These are phyloP conservation scores for Oryzias melastigma DNA, from an alignment of 2,113 vertebrate genomes.

Conservation along the genomic window DNA sequence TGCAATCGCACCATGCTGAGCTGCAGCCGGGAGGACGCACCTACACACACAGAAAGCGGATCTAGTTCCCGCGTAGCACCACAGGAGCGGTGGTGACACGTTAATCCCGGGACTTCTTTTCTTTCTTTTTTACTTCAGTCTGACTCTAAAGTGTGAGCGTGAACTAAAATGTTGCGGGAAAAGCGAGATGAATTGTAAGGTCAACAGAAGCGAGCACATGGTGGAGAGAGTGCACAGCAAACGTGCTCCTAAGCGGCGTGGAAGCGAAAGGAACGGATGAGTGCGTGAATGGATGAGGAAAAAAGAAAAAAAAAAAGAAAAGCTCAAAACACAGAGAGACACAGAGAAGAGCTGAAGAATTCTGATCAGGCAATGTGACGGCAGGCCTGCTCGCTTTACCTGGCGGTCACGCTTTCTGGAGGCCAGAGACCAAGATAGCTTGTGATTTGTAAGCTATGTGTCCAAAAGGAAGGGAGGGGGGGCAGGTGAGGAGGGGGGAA, in stretches of 20 bases:
- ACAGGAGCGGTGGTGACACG: constrained; percentile 28
- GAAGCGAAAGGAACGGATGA: constrained; percentile 50
- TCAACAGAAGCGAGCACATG: constrained; percentile 68
- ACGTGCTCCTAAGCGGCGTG: constrained; percentile 49
- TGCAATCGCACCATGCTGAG: constrained; percentile 39
- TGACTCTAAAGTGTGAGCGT: too few species aligned
- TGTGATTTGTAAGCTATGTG: constrained; percentile 85
- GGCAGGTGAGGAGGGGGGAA: constrained; percentile 57
- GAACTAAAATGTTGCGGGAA: constrained; percentile 44
- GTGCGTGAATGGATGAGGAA: constrained; percentile 55
- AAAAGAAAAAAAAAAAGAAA: constrained; percentile 22
- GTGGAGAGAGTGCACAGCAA: constrained; percentile 49
- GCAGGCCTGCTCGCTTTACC: constrained; percentile 81
- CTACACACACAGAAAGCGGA: constrained; percentile 29
- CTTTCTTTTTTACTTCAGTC: too few species aligned
- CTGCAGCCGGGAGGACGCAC: constrained; percentile 35
- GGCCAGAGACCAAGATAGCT: constrained; percentile 80
- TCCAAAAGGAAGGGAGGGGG: constrained; percentile 68
- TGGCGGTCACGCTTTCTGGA: constrained; percentile 84
- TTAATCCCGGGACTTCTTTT: too few species aligned
- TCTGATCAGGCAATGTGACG: constrained; percentile 76
- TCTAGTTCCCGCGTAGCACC: constrained; percentile 22
- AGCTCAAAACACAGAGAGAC: constrained; percentile 61
- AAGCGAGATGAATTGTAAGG: constrained; percentile 56
- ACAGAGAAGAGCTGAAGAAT: constrained; percentile 63